A percentile compares a stretch with the other conserved stretches of the same genome.
Evolutionary conservation across 2,797 vertebrate species (phyloP).

Genomic region (Amniataba percoides): DNA sequence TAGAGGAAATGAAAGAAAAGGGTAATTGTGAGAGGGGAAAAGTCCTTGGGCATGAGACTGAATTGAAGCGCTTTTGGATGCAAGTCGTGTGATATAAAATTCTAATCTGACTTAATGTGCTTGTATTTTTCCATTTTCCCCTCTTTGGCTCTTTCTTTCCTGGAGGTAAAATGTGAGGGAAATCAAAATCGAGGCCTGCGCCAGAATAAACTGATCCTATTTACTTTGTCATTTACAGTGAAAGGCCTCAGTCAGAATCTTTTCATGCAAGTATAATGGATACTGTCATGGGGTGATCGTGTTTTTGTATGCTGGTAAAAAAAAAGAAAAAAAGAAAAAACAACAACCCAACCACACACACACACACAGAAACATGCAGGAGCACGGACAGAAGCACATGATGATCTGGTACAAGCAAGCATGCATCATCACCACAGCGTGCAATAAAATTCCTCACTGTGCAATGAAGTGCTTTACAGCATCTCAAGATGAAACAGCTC

Average conservation of each 20-base stretch:
- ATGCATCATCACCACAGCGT: conserved; percentile 27
- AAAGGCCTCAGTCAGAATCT: conserved; percentile 64
- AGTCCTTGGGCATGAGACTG: conserved; percentile 58
- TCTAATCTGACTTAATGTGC: conserved; percentile 76
- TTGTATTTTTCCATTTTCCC: conserved; percentile 64
- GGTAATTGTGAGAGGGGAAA: conserved; percentile 59
- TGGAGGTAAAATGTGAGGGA: conserved; percentile 69
- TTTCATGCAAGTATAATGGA: conserved; percentile 69
- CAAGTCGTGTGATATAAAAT: conserved; percentile 71
- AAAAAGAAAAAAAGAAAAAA: background rate
- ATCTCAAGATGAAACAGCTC: conserved; percentile 56
- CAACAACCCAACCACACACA: conserved; percentile 2
- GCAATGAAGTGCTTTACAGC: conserved; percentile 64
- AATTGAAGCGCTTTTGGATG: conserved; percentile 62
- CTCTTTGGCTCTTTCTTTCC: conserved; percentile 53
- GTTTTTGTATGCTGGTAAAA: conserved; percentile 55
- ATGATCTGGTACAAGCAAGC: conserved; percentile 27
- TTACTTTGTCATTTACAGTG: conserved; percentile 74
- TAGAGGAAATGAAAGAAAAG: conserved; percentile 56
- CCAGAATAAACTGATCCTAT: conserved; percentile 73
- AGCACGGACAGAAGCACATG: conserved; percentile 17
- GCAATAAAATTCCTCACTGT: conserved; percentile 56
- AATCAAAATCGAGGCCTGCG: conserved; percentile 61
- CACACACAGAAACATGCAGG: conserved; percentile 15
- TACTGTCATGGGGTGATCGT: conserved; percentile 55